Conservation (phyloP, 2,888 invertebrate species). For the Agrotis puta region DNA sequence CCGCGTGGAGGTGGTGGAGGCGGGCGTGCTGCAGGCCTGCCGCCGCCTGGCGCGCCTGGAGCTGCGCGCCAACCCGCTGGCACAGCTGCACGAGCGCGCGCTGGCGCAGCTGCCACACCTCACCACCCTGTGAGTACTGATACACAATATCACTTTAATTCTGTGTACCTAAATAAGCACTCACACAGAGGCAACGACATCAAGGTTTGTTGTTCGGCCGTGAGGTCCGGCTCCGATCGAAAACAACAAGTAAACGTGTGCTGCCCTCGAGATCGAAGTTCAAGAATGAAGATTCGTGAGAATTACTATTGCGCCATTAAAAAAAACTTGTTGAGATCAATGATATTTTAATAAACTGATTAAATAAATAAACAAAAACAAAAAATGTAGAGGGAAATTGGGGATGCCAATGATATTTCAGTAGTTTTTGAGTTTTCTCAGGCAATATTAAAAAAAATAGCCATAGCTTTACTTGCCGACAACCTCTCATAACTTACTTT, state of each 20-base stretch:
- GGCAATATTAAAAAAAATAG: too few species aligned
- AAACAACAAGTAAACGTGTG: neutral
- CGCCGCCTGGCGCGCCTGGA: conserved; percentile 94
- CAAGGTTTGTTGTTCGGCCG: conserved; percentile 33
- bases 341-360: too few species aligned
- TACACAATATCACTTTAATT: neutral
- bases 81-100: conserved; percentile 93
- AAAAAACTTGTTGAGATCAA: too few species aligned
- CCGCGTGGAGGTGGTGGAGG: conserved; percentile 94
- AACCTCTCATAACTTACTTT: too few species aligned
- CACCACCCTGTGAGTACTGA: conserved; percentile 81
- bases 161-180: neutral
- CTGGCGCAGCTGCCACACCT: conserved; percentile 94
- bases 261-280: neutral
- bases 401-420: too few species aligned
- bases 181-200: conserved; percentile 2
- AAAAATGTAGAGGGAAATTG: too few species aligned
- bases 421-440: too few species aligned
- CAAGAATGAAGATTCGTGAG: neutral
- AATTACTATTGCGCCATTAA: too few species aligned
- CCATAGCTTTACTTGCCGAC: too few species aligned
- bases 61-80: conserved; percentile 95
- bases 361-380: too few species aligned
- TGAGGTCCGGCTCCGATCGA: neutral
- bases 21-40: conserved; percentile 93